Evolutionary conservation across 2,888 invertebrate genomes (phyloP).

Genomic region (Ormyrus nitidulus): DNA sequence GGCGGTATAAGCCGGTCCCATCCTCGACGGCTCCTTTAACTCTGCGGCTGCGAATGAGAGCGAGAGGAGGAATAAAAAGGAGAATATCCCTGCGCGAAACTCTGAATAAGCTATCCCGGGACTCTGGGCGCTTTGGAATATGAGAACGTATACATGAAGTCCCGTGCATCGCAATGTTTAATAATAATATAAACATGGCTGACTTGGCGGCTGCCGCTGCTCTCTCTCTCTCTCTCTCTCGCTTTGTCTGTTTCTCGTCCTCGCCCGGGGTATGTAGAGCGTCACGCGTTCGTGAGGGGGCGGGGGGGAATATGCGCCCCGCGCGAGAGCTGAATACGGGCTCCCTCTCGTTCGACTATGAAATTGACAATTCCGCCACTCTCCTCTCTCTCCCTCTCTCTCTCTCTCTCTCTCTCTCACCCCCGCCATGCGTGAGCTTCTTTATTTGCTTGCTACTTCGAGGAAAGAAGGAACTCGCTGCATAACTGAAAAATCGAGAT

Average conservation of each 20-base stretch:
- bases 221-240: not conserved
- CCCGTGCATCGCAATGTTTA: constrained; percentile 66
- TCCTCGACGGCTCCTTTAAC: constrained; percentile 25
- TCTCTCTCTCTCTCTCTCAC: constrained; percentile 29
- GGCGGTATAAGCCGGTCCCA: constrained; percentile 63
- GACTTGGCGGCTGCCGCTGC: constrained; percentile 22
- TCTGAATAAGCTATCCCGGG: constrained; percentile 53
- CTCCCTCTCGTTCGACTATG: constrained; percentile 62
- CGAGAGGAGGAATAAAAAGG: constrained; percentile 1
- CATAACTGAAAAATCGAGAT: too few relatives aligned
- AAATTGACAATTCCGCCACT: constrained; percentile 65
- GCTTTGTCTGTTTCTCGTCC: not conserved
- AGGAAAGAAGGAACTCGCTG: constrained; percentile 5
- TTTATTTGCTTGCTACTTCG: constrained; percentile 38
- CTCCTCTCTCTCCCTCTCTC: not conserved
- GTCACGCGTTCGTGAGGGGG: constrained; percentile 3
- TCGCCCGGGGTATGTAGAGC: not conserved
- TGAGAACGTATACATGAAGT: constrained; percentile 67
- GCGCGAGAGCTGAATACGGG: constrained; percentile 59
- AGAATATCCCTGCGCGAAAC: constrained; percentile 58
- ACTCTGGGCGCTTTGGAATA: constrained; percentile 57
- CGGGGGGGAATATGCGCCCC: constrained; percentile 61
- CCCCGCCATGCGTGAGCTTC: constrained; percentile 44
- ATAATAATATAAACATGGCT: constrained; percentile 69
- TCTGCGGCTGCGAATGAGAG: constrained; percentile 40